A percentile compares a stretch with the other conserved stretches of the same genome.
phyloP scores from a whole-genome alignment of 2,113 vertebrate species.

The Salvelinus alpinus region DNA sequence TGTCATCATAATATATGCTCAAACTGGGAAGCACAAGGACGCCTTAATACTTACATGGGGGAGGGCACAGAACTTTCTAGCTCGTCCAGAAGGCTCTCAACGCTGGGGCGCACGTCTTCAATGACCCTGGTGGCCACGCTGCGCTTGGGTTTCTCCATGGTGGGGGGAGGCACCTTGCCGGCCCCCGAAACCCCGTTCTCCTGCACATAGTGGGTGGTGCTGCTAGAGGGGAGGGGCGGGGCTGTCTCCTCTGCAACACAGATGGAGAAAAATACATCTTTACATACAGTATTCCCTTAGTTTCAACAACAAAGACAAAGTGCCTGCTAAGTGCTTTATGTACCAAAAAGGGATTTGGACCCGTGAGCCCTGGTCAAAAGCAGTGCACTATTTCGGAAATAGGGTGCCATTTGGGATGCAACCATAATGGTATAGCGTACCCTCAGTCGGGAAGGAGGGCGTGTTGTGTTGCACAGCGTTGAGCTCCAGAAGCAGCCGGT shows the following conservation, averaged over 20 bases:
- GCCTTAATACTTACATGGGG: constrained; percentile 77
- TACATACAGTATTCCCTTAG: too few species aligned
- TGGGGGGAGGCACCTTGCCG: constrained; percentile 63
- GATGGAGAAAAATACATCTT: background rate
- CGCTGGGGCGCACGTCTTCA: constrained; percentile 86
- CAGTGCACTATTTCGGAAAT: too few species aligned
- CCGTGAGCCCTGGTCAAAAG: too few species aligned
- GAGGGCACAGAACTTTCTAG: constrained; percentile 89
- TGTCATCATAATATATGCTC: too few species aligned
- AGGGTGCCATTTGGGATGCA: too few species aligned
- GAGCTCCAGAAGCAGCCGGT: constrained; percentile 89
- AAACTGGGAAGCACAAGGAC: too few species aligned
- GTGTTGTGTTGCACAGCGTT: constrained; percentile 88
- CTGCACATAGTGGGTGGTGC: constrained; percentile 72
- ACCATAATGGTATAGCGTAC: constrained; percentile 51
- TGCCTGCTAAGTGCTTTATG: background rate
- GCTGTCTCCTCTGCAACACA: constrained; percentile 52
- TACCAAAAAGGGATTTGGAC: too few species aligned
- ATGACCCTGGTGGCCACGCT: constrained; percentile 68
- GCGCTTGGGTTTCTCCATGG: constrained; percentile 83
- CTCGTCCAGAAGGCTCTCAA: constrained; percentile 89
- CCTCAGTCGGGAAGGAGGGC: constrained; percentile 74
- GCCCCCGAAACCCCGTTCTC: constrained; percentile 75
- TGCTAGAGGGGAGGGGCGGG: constrained; percentile 60
- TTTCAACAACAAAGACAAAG: background rate